These are phyloP conservation scores for Clepsis dumicolana DNA, from an alignment of 2,888 invertebrate genomes.

Conservation along the genomic window DNA sequence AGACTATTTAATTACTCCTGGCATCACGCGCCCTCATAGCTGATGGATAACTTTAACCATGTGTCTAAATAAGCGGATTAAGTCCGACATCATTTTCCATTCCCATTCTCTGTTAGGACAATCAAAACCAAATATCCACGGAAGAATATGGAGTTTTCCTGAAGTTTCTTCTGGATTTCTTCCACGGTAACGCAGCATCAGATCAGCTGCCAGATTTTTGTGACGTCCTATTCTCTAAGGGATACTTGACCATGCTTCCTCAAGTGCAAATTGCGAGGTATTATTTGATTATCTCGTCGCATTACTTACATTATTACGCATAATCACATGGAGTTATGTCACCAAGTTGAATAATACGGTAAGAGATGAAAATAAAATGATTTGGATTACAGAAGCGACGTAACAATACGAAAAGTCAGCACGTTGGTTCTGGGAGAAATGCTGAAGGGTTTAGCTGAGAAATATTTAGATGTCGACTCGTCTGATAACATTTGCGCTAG, in stretches of 20 bases:
- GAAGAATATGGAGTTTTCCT: slow-evolving; percentile 74
- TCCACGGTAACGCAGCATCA: slow-evolving; percentile 57
- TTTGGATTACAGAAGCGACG: slow-evolving; percentile 60
- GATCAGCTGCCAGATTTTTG: slow-evolving; percentile 65
- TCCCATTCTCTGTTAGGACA: slow-evolving; percentile 61
- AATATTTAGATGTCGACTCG: slow-evolving; percentile 64
- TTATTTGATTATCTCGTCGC: background rate
- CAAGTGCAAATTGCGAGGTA: slow-evolving; percentile 72
- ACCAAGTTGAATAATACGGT: too few relatives aligned
- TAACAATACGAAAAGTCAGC: slow-evolving; percentile 69
- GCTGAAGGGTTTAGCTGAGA: slow-evolving; percentile 69
- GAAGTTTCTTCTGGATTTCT: slow-evolving; percentile 66
- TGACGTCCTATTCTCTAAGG: slow-evolving; percentile 69
- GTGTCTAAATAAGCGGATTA: too few relatives aligned
- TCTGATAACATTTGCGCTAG: slow-evolving; percentile 56
- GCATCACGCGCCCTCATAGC: too few relatives aligned
- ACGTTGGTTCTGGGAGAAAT: slow-evolving; percentile 75
- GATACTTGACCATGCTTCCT: slow-evolving; percentile 72
- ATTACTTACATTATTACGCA: background rate
- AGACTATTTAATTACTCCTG: too few relatives aligned
- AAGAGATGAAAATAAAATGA: background rate
- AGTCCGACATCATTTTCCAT: too few relatives aligned
- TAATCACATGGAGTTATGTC: background rate
- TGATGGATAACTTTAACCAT: too few relatives aligned
- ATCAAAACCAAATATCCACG: slow-evolving; percentile 64